Percentiles rank a stretch among this genome's conserved stretches.
phyloP scores from a whole-genome alignment of 2,797 vertebrate genomes.

The Acridotheres tristis region DNA sequence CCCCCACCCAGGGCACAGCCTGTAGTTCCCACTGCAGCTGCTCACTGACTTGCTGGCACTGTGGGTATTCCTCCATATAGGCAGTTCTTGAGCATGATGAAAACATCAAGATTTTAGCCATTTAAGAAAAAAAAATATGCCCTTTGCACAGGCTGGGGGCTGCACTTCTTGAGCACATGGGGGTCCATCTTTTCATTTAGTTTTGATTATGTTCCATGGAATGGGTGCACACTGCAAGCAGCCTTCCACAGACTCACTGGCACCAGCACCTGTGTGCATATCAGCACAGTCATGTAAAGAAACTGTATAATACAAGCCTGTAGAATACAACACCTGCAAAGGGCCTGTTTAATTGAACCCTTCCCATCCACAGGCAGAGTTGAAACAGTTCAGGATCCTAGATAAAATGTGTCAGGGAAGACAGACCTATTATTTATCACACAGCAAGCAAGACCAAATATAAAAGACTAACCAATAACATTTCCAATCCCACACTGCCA shows the following conservation, averaged over 20 bases:
- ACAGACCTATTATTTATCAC: background rate
- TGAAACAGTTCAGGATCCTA: background rate
- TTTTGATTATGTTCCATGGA: background rate
- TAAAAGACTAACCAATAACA: constrained; percentile 2
- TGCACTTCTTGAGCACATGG: background rate
- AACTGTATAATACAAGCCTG: background rate
- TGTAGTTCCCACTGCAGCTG: background rate
- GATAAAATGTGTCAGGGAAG: constrained; percentile 2
- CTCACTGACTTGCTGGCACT: fast-evolving
- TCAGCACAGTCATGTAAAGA: background rate
- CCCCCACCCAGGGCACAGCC: background rate
- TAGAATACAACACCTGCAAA: background rate
- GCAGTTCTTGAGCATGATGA: background rate
- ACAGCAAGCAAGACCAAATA: constrained; percentile 1
- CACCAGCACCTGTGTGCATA: background rate
- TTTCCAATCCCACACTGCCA: constrained; percentile 13
- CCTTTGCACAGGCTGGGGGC: background rate
- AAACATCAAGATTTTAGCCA: background rate
- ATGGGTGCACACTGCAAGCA: background rate
- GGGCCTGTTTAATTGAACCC: background rate
- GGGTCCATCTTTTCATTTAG: background rate
- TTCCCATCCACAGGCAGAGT: background rate
- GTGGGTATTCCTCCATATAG: background rate
- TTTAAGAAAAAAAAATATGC: background rate
- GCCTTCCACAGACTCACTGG: background rate